Evolutionary conservation across 2,113 vertebrate species (phyloP).

Genomic region (Anarrhichthys ocellatus): DNA sequence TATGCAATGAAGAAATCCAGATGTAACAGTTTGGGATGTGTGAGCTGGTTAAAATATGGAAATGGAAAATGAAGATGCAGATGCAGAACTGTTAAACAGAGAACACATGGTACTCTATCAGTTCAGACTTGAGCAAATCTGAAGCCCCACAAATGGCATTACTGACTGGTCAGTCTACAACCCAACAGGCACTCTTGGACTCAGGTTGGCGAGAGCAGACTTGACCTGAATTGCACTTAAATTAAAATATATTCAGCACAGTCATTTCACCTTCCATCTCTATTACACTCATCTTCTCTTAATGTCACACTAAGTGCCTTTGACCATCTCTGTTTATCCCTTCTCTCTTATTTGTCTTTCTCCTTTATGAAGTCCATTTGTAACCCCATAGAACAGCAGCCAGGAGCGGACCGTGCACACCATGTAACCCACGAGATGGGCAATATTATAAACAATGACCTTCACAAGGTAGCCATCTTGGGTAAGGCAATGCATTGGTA

Average conservation of each 20-base stretch:
- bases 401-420: neutral
- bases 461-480: constrained; percentile 14
- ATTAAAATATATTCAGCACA: constrained; percentile 4
- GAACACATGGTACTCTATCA: neutral
- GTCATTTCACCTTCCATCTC: constrained; percentile 26
- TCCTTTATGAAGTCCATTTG: neutral
- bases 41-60: neutral
- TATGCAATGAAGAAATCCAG: neutral
- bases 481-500: constrained; percentile 25
- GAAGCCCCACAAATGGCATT: neutral
- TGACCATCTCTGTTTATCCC: constrained; percentile 2
- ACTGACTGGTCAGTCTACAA: neutral
- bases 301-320: constrained; percentile 1
- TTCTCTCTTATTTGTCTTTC: neutral
- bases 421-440: neutral
- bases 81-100: neutral
- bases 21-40: neutral
- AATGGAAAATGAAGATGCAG: neutral
- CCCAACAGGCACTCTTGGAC: neutral
- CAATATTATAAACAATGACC: constrained; percentile 12
- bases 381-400: neutral
- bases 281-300: constrained; percentile 15
- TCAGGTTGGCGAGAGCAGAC: neutral
- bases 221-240: constrained; percentile 4
- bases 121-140: neutral